These are phyloP conservation scores for Folsomia manolachei DNA, from an alignment of 2,888 invertebrate genomes.

Conservation along the genomic window DNA sequence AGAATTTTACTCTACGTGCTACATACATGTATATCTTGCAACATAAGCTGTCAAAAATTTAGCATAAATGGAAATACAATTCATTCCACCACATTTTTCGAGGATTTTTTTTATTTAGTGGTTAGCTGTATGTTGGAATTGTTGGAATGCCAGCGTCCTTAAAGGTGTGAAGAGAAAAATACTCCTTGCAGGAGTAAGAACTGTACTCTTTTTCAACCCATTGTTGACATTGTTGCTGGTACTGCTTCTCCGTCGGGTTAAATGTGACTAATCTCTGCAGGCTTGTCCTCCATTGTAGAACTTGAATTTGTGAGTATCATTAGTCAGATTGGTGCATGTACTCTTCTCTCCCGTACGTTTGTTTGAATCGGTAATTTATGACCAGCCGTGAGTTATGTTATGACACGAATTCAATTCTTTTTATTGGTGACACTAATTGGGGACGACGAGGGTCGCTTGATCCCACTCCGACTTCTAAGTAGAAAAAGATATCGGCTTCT, in stretches of 20 bases:
- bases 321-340: neutral
- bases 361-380: neutral
- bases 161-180: neutral
- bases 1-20: too few relatives aligned
- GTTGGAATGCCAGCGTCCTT: neutral
- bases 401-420: slow-evolving; percentile 11
- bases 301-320: neutral
- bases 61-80: neutral
- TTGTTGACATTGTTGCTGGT: neutral
- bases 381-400: neutral
- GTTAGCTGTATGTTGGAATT: too few relatives aligned
- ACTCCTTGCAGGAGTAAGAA: neutral
- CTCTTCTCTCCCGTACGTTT: neutral
- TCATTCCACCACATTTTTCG: neutral
- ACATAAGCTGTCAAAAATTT: too few relatives aligned
- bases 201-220: neutral
- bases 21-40: too few relatives aligned
- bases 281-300: neutral
- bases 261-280: neutral
- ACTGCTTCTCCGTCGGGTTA: neutral
- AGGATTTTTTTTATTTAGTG: neutral
- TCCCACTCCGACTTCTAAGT: neutral
- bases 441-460: neutral
- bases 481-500: neutral
- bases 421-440: slow-evolving; percentile 12